A percentile compares a stretch with the other conserved stretches of the same genome.
Evolutionary conservation across 2,888 invertebrate species (phyloP).

Genomic region (Cataglyphis rosenhaueri): DNA sequence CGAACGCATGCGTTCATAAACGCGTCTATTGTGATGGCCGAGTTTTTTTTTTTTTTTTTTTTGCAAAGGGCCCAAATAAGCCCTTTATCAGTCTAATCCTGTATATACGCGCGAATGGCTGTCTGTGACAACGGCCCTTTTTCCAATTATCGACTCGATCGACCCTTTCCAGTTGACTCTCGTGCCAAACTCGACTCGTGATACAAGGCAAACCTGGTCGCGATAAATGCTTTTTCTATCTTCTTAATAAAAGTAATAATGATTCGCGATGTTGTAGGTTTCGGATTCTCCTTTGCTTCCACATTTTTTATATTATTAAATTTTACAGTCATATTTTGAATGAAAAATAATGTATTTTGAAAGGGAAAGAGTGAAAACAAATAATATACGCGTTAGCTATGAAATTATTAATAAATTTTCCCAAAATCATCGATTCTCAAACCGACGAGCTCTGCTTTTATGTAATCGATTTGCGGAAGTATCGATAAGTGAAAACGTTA

Average conservation of each 20-base stretch:
- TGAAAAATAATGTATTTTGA: background rate
- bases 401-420: background rate
- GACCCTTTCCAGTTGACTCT: slow-evolving; percentile 63
- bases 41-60: slow-evolving; percentile 53
- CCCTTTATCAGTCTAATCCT: slow-evolving; percentile 70
- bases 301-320: background rate
- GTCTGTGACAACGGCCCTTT: slow-evolving; percentile 73
- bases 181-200: slow-evolving; percentile 54
- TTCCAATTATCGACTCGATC: slow-evolving; percentile 76
- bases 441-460: slow-evolving; percentile 25
- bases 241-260: slow-evolving; percentile 36
- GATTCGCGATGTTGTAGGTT: background rate
- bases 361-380: background rate
- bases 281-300: background rate
- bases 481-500: slow-evolving; percentile 73
- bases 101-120: slow-evolving; percentile 62
- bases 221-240: slow-evolving; percentile 38
- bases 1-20: slow-evolving; percentile 19
- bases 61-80: slow-evolving; percentile 67
- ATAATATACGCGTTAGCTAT: background rate
- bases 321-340: background rate
- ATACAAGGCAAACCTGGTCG: slow-evolving; percentile 46
- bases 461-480: slow-evolving; percentile 75
- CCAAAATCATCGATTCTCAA: background rate
- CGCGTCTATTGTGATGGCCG: slow-evolving; percentile 54